A percentile compares a stretch with the other conserved stretches of the same genome.
These are phyloP conservation scores for Lydus trimaculatus DNA, from an alignment of 2,888 invertebrate species.

Conservation along the genomic window DNA sequence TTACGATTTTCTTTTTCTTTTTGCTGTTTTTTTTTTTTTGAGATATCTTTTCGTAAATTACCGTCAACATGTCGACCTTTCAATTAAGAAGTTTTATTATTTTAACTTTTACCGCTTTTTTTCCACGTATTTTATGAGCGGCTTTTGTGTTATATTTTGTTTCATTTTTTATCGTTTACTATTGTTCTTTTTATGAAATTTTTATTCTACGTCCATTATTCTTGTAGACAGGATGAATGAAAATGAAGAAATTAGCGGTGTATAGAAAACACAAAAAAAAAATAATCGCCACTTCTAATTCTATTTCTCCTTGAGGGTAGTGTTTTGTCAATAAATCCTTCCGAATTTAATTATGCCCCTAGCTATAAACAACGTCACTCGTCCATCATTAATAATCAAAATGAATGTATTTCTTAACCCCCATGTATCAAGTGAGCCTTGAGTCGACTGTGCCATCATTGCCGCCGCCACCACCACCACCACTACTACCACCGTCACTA, in stretches of 20 bases:
- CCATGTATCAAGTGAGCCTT: conserved; percentile 35
- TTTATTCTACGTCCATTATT: background rate
- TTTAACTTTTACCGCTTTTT: background rate
- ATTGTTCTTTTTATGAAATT: background rate
- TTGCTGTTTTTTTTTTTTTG: background rate
- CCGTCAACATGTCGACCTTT: conserved; percentile 6
- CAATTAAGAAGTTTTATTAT: conserved; percentile 5
- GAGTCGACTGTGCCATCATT: conserved; percentile 41
- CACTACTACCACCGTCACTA: conserved; percentile 3
- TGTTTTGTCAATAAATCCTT: conserved; percentile 22
- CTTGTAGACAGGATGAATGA: background rate
- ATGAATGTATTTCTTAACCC: conserved; percentile 47
- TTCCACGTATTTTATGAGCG: background rate
- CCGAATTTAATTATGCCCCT: conserved; percentile 22
- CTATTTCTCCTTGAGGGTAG: conserved; percentile 14
- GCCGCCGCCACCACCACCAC: background rate
- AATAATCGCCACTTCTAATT: background rate
- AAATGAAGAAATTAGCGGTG: background rate
- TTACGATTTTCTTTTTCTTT: background rate
- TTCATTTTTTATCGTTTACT: background rate
- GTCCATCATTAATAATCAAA: conserved; percentile 37
- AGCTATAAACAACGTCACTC: conserved; percentile 20
- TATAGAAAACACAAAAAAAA: background rate
- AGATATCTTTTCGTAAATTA: background rate
- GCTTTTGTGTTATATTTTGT: background rate